Evolutionary conservation across 2,888 invertebrate species (phyloP).

Genomic region (Hirtodrosophila trivittata): DNA sequence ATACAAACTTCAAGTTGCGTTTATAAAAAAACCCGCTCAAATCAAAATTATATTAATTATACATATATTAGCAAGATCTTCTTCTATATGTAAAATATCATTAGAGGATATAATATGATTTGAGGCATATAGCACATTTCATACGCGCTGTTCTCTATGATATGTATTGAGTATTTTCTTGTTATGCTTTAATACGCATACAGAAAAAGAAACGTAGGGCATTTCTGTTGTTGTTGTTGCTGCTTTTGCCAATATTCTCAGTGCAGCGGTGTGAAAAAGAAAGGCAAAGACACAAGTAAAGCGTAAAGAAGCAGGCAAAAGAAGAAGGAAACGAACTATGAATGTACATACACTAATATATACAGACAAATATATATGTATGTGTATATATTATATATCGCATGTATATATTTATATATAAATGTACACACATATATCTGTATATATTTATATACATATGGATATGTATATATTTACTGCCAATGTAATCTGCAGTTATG

Average conservation of each 20-base stretch:
- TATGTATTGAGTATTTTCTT: too few relatives aligned
- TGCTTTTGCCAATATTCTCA: slow-evolving; percentile 65
- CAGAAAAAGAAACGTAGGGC: slow-evolving; percentile 72
- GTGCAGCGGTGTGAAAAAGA: slow-evolving; percentile 65
- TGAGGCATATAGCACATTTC: too few relatives aligned
- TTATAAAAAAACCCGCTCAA: too few relatives aligned
- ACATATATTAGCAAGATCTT: too few relatives aligned
- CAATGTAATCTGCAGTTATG: slow-evolving; percentile 42
- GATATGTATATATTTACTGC: slow-evolving; percentile 18
- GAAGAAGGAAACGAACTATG: slow-evolving; percentile 67
- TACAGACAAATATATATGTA: slow-evolving; percentile 8
- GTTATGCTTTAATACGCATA: slow-evolving; percentile 56
- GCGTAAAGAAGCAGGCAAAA: slow-evolving; percentile 59
- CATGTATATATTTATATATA: slow-evolving; percentile 4
- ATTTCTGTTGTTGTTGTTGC: slow-evolving; percentile 45
- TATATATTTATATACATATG: slow-evolving; percentile 6
- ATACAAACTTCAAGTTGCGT: neutral
- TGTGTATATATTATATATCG: slow-evolving; percentile 6
- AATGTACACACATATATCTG: slow-evolving; percentile 1
- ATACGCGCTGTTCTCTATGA: too few relatives aligned
- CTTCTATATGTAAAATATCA: too few relatives aligned
- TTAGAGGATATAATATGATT: too few relatives aligned
- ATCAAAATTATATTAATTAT: too few relatives aligned
- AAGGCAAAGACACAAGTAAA: slow-evolving; percentile 54
- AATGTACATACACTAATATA: slow-evolving; percentile 40